Evolutionary conservation across 2,797 vertebrate species (phyloP), one percentile per base, ranked within the genome.

Genomic region (Gambelia wislizenii): DNA sequence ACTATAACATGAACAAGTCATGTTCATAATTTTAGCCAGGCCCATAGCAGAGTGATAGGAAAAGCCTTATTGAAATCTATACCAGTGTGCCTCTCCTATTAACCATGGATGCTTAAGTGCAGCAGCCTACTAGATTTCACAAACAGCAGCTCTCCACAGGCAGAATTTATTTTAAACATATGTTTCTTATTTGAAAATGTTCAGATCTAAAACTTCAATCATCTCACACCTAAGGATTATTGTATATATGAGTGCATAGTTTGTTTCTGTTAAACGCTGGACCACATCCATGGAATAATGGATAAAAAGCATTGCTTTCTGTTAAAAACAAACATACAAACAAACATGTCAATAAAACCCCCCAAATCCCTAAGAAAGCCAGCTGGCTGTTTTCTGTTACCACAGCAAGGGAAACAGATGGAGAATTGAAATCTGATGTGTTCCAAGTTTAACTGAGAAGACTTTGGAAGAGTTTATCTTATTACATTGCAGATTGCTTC

Each of bases 201-300:
- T 94, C 93, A 95, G 92, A 95, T 96, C 95, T 94, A 72, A 16
- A 92, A 91, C 92, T 95, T 96, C 94, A 95, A 95, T 96, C 95
- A 89, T 94, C 94, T 95, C 93, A 95, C 95, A 96, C 94, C 92
- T 95, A 93, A 54, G 91, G 95, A 91, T 93, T 93, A 81, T 72
- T 81, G 84, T 86, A 56, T 89, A 89, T 86, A 86, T 76, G 69
- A 75, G 84, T 54, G 36, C 3, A 87, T 91, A 90, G 87, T 95
- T 95, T 93, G 91, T 80, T 95, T 95, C 93, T 90, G 87, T 91
- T 91, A 89, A 94, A 89, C 88, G 84, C 95, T 74, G 89, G 75
- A 70, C 85, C 84, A 75, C 22, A 79, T 93, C 92, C 88, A 84
- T 0, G 42, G 94, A 90, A 67, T 93, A 91, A 94, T 30, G 90